Evolutionary conservation across 1,140 invertebrate species (phyloP).

Genomic region (fruit fly (Drosophila melanogaster)): DNA sequence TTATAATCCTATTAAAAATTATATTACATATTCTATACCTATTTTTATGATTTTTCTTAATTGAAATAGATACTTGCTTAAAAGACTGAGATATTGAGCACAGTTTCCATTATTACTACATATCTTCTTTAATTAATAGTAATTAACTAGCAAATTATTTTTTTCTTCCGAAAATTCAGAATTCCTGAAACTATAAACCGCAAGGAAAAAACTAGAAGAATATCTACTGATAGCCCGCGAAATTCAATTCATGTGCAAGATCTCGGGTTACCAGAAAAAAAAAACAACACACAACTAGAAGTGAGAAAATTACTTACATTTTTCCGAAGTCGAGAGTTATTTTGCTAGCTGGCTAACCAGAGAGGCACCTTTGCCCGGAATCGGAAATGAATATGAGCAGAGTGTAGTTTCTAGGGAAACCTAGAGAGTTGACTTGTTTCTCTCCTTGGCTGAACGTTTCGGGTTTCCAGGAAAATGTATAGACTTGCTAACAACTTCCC

Average conservation of each 20-base stretch:
- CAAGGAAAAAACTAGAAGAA: neutral
- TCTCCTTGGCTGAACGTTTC: conserved; percentile 27
- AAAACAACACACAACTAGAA: conserved; percentile 1
- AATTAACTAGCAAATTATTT: too few species aligned
- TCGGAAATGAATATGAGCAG: conserved; percentile 47
- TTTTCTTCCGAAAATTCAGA: neutral
- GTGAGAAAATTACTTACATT: conserved; percentile 62
- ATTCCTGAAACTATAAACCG: neutral
- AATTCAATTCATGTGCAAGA: conserved; percentile 23
- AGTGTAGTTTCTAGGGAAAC: conserved; percentile 37
- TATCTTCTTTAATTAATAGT: too few species aligned
- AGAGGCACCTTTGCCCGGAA: conserved; percentile 27
- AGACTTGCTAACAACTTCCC: conserved; percentile 46
- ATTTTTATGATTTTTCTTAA: too few species aligned
- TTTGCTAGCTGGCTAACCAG: conserved; percentile 70
- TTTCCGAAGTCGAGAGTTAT: conserved; percentile 54
- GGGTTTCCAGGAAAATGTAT: conserved; percentile 25
- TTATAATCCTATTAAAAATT: too few species aligned
- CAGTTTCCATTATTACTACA: too few species aligned
- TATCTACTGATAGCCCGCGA: conserved; percentile 1
- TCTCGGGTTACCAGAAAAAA: conserved; percentile 47
- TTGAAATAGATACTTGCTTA: too few species aligned
- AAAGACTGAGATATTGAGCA: too few species aligned
- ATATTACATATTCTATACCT: too few species aligned
- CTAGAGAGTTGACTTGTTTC: neutral